Evolutionary conservation across 2,888 invertebrate genomes (phyloP), one percentile per base, ranked within the genome.

Genomic region (Scrobipalpa atriplicella): DNA sequence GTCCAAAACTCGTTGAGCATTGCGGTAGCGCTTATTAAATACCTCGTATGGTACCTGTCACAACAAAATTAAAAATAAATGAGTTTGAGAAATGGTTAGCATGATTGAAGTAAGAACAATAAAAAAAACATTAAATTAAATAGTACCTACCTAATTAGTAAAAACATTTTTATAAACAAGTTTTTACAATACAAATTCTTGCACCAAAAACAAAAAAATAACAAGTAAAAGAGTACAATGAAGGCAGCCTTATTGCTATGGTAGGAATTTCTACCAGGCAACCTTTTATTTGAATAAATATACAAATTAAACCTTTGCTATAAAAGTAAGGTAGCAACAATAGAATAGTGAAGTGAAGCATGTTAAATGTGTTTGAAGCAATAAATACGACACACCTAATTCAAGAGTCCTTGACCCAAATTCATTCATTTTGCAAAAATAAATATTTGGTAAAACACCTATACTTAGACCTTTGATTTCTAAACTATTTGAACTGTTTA

Each of bases 1-100:
- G 80, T 99, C 99, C 67, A 99, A 91, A 11, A 96, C 96, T 78
- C 99, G 98, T 87, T 99, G 99, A 1, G 99, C 98, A 60, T 96
- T 95, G 66, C 99, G 96, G 86, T 99, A 99, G 78, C 97, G 98
- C 87, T 99, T 99, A 90, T 99, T 99, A 72, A 99, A 93, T 62
- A 99, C 95, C 90, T 99, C 99, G 82, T 99, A 99, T 1, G 99
- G 99, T 72, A 99, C 98, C 97, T 98, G 77, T 43, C 6, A 13
- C 29, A 1, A 18, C 1, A 60, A 36, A 58, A 11, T 8, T n/a
- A 13, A 21, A 29, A 5, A 13, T 38, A 38, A 13, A 1, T n/a
- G 2, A 13, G 13, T 2, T 8, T 7, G 11, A 43, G n/a, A 16
- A 16, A 39, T 39, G 11, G 5, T 39, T 5, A 39, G 11, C 47